Base-by-base conservation (phyloP, 2,113 vertebrate species). In the Laterallus jamaicensis region DNA sequence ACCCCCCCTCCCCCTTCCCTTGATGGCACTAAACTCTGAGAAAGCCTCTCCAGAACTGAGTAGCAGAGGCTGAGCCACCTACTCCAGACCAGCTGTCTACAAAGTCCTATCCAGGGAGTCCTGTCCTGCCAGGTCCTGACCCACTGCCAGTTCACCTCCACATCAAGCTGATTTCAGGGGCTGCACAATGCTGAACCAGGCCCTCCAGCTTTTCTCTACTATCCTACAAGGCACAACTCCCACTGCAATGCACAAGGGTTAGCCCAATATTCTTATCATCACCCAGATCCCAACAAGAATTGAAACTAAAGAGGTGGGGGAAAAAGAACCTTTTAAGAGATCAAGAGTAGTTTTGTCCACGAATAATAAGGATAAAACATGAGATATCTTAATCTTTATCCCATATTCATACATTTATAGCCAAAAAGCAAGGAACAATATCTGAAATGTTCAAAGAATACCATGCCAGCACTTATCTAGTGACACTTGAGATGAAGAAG, bases 401-500 rank as follows among this genome's bases (percentile, higher is more conserved):
- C 74, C 74, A 84, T 94, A 93, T 91, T 95, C 94, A 95, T 93
- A 90, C 68, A 79, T 92, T 92, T 95, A 85, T 87, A 94, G 92
- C 85, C 91, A 95, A 96, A 96, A 96, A 91, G 76, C 92, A 88
- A 92, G 63, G 81, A 96, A 95, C 91, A 92, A 76, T 96, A 89
- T 96, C 94, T 93, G 95, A 94, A 96, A 95, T 85, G 75, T 95
- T 96, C 86, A 75, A 96, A 93, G 94, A 97, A 97, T 93, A 87
- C 87, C 85, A 79, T 86, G 74, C 94, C 89, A 94, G 93, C 86
- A 94, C 94, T 97, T 95, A 97, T 95, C 95, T 93, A 93, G 93
- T 95, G 91, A 96, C 94, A 96, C 96, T 97, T 89, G 87, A 97
- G 93, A 96, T 97, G 95, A 94, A 97, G 94, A 86, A 91, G 97